A percentile compares a stretch with the other conserved stretches of the same genome.
Conservation (phyloP, 2,888 invertebrate genomes). For the Cerastis rubricosa region DNA sequence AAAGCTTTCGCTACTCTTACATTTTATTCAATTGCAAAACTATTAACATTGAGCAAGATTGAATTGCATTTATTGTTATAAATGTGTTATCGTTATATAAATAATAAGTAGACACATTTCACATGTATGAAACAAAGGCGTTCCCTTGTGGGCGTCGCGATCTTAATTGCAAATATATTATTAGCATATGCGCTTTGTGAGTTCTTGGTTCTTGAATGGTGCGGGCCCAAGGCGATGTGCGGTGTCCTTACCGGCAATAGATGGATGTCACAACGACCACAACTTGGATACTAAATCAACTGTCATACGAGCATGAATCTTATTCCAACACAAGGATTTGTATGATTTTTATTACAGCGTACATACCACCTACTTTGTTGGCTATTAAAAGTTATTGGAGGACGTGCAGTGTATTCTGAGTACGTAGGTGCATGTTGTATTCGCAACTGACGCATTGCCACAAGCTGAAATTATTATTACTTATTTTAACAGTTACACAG, state of each 20-base stretch:
- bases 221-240: slow-evolving; percentile 81
- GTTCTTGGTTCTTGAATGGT: slow-evolving; percentile 85
- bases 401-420: slow-evolving; percentile 31
- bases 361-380: slow-evolving; percentile 37
- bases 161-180: slow-evolving; percentile 89
- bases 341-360: slow-evolving; percentile 44
- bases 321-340: slow-evolving; percentile 37
- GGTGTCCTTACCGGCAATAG: slow-evolving; percentile 79
- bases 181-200: slow-evolving; percentile 89
- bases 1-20: slow-evolving; percentile 49
- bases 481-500: slow-evolving; percentile 52
- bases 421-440: slow-evolving; percentile 27
- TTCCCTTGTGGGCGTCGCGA: slow-evolving; percentile 85
- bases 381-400: slow-evolving; percentile 40
- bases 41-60: slow-evolving; percentile 39
- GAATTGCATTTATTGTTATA: slow-evolving; percentile 45
- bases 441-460: slow-evolving; percentile 18
- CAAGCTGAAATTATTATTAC: slow-evolving; percentile 35
- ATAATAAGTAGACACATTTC: slow-evolving; percentile 77
- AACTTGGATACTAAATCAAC: slow-evolving; percentile 59
- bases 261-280: slow-evolving; percentile 70
- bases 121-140: slow-evolving; percentile 84
- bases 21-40: slow-evolving; percentile 46
- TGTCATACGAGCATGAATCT: slow-evolving; percentile 52
- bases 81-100: slow-evolving; percentile 65